These are phyloP conservation scores for Columba janthina DNA, from an alignment of 2,113 vertebrate genomes.

Conservation along the genomic window DNA sequence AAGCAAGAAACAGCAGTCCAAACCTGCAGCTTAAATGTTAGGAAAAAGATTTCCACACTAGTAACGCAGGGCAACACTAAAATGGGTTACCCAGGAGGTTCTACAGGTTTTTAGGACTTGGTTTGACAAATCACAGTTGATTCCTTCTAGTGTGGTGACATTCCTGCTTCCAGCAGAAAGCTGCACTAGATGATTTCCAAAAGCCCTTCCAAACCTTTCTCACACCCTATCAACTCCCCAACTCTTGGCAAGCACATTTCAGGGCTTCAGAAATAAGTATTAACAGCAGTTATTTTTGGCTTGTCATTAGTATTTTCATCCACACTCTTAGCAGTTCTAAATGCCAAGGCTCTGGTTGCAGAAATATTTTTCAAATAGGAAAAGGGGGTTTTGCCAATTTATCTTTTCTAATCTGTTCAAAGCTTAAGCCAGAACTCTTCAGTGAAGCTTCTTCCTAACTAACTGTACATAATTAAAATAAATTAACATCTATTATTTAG, in stretches of 20 bases:
- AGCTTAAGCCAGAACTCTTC: conserved; percentile 30
- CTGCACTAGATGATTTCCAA: not conserved
- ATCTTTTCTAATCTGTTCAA: conserved; percentile 39
- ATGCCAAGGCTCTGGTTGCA: conserved; percentile 11
- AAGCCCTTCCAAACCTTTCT: not conserved
- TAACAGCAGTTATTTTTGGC: conserved; percentile 29
- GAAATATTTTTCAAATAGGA: not conserved
- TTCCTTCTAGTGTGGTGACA: not conserved
- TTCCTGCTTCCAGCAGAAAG: not conserved
- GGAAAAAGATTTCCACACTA: not conserved
- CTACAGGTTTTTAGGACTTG: not conserved
- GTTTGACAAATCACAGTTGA: not conserved
- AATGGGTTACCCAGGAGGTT: not conserved
- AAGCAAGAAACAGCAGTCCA: not conserved
- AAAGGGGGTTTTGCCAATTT: not conserved
- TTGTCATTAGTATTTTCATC: conserved; percentile 39
- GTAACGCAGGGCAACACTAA: not conserved
- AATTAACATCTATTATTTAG: conserved; percentile 52
- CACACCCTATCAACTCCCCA: not conserved
- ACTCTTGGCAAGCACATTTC: not conserved
- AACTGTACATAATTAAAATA: conserved; percentile 30
- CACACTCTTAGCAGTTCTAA: not conserved
- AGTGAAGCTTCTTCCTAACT: conserved; percentile 13
- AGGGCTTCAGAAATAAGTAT: conserved; percentile 39
- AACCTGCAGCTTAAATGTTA: not conserved